phyloP scores from a whole-genome alignment of 2,888 invertebrate species.

The Drosophila macrospina region DNA sequence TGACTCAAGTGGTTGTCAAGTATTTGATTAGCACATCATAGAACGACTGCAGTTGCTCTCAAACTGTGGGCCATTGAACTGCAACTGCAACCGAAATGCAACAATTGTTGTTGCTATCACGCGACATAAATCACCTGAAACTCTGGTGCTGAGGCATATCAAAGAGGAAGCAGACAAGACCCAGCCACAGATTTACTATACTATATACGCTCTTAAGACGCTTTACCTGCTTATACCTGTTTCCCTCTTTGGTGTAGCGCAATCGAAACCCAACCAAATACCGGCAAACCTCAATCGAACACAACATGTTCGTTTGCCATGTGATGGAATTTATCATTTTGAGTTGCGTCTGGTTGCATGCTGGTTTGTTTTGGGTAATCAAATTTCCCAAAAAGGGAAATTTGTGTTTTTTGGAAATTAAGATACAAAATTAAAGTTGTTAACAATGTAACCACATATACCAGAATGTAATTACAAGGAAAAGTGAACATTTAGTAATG shows the following conservation, averaged over 20 bases:
- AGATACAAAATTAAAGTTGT: not conserved
- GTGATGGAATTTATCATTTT: constrained; percentile 38
- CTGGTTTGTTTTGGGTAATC: constrained; percentile 52
- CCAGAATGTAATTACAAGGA: not conserved
- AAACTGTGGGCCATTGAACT: constrained; percentile 56
- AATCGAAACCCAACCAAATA: constrained; percentile 18
- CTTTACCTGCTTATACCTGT: constrained; percentile 42
- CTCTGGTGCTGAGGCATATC: constrained; percentile 21
- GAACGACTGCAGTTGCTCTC: constrained; percentile 18
- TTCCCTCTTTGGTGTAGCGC: not conserved
- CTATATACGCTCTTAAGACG: constrained; percentile 29
- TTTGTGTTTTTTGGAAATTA: not conserved
- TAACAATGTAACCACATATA: not conserved
- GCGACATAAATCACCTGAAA: constrained; percentile 51
- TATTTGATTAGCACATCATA: constrained; percentile 50
- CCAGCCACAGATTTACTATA: constrained; percentile 33
- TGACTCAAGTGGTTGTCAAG: constrained; percentile 54
- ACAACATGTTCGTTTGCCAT: constrained; percentile 37
- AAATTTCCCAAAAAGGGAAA: constrained; percentile 26
- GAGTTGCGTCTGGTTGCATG: constrained; percentile 7
- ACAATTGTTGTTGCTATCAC: constrained; percentile 43
- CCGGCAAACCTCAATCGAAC: constrained; percentile 15
- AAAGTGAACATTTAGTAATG: not conserved
- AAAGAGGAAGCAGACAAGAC: constrained; percentile 42
- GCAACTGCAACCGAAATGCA: constrained; percentile 47